phyloP scores from a whole-genome alignment of 2,113 vertebrate species.

The Pedionomus torquatus region DNA sequence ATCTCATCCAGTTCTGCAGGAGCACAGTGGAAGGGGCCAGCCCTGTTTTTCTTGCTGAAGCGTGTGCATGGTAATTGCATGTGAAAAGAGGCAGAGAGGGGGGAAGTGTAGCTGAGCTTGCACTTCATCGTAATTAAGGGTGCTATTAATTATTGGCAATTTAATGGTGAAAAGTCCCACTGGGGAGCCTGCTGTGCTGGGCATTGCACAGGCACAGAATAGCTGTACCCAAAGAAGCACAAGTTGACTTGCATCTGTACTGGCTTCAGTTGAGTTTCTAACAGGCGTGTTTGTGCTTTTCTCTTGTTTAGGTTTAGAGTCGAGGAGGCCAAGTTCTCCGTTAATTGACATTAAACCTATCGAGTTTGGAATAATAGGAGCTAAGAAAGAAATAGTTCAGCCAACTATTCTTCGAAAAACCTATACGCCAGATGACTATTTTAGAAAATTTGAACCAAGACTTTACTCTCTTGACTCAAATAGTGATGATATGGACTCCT shows the following conservation, averaged over 20 bases:
- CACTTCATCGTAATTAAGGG: background rate
- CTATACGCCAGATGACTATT: constrained; percentile 83
- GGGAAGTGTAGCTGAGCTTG: background rate
- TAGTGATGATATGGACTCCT: constrained; percentile 83
- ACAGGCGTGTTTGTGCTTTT: background rate
- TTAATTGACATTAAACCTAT: constrained; percentile 86
- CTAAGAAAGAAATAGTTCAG: constrained; percentile 87
- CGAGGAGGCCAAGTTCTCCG: constrained; percentile 83
- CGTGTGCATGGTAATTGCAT: fast-evolving
- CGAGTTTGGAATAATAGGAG: constrained; percentile 85
- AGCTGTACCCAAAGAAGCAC: background rate
- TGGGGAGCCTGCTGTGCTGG: background rate
- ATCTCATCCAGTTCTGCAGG: background rate
- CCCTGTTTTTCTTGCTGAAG: background rate
- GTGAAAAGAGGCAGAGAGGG: background rate
- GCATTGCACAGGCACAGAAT: background rate
- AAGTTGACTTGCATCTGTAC: fast-evolving
- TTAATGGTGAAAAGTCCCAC: background rate
- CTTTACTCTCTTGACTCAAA: constrained; percentile 84
- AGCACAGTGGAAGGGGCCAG: background rate
- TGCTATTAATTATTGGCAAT: background rate
- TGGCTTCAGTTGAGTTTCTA: background rate
- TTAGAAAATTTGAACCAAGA: constrained; percentile 85
- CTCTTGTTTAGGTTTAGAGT: constrained; percentile 77
- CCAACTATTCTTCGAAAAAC: constrained; percentile 81